phyloP scores from a whole-genome alignment of 2,113 vertebrate species.

The Sinocyclocheilus grahami region DNA sequence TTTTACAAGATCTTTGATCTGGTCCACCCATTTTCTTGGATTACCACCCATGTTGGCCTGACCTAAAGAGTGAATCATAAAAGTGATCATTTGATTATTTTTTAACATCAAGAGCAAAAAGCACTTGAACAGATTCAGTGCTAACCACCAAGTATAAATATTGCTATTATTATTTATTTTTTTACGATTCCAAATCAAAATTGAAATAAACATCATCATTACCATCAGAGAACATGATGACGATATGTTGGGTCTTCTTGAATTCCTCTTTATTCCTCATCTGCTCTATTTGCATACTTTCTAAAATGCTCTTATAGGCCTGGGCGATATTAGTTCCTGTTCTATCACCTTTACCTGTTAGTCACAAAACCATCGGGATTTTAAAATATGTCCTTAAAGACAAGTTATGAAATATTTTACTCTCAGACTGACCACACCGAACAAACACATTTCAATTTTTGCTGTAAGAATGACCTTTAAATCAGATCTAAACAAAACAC shows the following conservation, averaged over 20 bases:
- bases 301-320: conserved; percentile 57
- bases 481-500: conserved; percentile 25
- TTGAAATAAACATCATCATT: conserved; percentile 27
- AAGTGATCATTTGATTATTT: not conserved
- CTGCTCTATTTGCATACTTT: conserved; percentile 62
- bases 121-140: not conserved
- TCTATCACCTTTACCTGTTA: conserved; percentile 48
- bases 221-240: conserved; percentile 79
- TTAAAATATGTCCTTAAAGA: not conserved
- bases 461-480: not conserved
- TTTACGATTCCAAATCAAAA: not conserved
- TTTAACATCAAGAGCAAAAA: not conserved
- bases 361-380: not conserved
- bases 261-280: not conserved
- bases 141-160: not conserved
- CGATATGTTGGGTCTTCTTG: conserved; percentile 63
- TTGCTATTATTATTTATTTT: not conserved
- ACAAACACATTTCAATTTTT: not conserved
- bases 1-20: conserved; percentile 66
- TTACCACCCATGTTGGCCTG: conserved; percentile 71
- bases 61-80: conserved; percentile 60
- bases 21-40: conserved; percentile 50
- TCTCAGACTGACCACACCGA: not conserved
- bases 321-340: conserved; percentile 70
- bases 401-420: not conserved